Percentiles rank a stretch among this genome's conserved stretches.
Evolutionary conservation across 2,113 vertebrate genomes (phyloP).

Genomic region (Mus musculus): GRCm39 chr8:103079001-103079500

Average conservation of each 20-base stretch:
- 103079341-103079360: constrained; percentile 70
- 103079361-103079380: constrained; percentile 80
- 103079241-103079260: background rate
- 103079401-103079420: constrained; percentile 72
- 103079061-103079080: background rate
- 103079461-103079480: constrained; percentile 67
- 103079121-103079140: constrained; percentile 6
- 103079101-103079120: background rate
- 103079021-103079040: background rate
- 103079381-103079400: constrained; percentile 75
- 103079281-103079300: background rate
- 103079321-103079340: constrained; percentile 10
- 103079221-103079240: background rate
- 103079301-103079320: background rate
- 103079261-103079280: background rate
- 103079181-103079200: background rate
- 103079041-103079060: background rate
- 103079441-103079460: constrained; percentile 71
- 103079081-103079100: background rate
- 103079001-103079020: background rate
- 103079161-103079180: constrained; percentile 43
- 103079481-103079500: constrained; percentile 80
- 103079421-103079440: constrained; percentile 78
- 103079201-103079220: constrained; percentile 6
- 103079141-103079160: background rate